Evolutionary conservation across 1,140 invertebrate genomes (phyloP), one percentile per base, ranked within the genome.

Genomic region (Agrypnia vestita): DNA sequence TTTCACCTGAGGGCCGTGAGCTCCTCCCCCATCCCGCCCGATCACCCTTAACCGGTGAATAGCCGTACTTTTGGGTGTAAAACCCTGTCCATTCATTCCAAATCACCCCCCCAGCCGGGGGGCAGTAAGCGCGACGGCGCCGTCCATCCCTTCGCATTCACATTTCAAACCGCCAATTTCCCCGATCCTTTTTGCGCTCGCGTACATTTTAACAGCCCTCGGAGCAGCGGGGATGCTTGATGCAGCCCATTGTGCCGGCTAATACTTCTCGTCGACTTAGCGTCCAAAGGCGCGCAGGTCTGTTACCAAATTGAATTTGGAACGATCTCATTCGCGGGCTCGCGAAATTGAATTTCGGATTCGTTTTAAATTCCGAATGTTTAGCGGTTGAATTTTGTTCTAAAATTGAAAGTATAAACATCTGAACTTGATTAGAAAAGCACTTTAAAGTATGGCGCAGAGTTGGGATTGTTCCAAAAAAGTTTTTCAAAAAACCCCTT

Each of bases 11-110:
- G 46, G 64, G 64, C 44, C n/a, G 15, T 1, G 43, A 17, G 17
- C 13, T 43, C 43, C 4, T 7, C 67, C 43, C 46, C 17, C 1
- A 17, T 25, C 25, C 61, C 61, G 1, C n/a, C 56, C 56, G 9
- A 43, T 13, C n/a, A 44, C 46, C 43, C 15, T 21, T 43, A 15
- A 7, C n/a, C 13, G 67, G 67, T 71, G 67, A 71, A 71, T 71
- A 71, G 67, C 67, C n/a, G 67, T 49, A 71, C 13, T 71, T 71
- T 71, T 17, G 67, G 15, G 43, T 71, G 46, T 47, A 47, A 49
- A 47, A 49, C 67, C 17, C 43, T 44, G 3, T n/a, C 61, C 61
- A 64, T 64, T 64, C 61, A 64, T 64, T 35, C n/a, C 61, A 35
- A 64, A n/a, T 64, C 35, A 64, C 61, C 12, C 19, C 25, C 25